Evolutionary conservation across 2,888 invertebrate species (phyloP), one percentile per base, ranked within the genome.

Genomic region (Drosophila prolongata): DNA sequence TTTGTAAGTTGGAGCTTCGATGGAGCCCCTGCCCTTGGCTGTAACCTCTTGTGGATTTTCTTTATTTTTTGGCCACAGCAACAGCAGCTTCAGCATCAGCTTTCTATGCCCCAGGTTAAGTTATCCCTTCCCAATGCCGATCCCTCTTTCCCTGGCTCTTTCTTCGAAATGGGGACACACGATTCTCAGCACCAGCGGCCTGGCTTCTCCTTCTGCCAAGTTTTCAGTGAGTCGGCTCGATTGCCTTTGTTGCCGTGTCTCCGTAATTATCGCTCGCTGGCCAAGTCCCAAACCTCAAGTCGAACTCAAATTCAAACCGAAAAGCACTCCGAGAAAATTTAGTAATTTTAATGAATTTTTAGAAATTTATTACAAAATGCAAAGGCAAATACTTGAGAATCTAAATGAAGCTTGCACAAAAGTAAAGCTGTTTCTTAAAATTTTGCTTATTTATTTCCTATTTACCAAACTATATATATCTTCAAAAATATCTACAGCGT

Each of bases 191-290:
- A 40, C 13, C 42, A 44, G 38, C 44, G 47, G 42, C 58, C 55
- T 37, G 47, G 42, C 58, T 58, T 40, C 72, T 53, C 55, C 72
- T 59, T 37, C 58, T 59, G 68, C 52, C 42, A 46, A 50, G 50
- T 57, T 66, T 52, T 57, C 57, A 53, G 59, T 68, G 60, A 65
- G 64, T 65, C 75, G 52, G 69, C 70, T 64, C 77, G 66, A 78
- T 76, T 80, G 79, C 58, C 56, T 58, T 75, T 66, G 73, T 70
- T 77, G 81, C 60, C 76, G 57, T 75, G 78, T 80, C 76, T 81
- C 70, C 87, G 81, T 85, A 84, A 85, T 85, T 85, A 87, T 78
- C 56, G 84, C 76, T 70, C 69, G 66, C 77, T 62, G 76, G 77
- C 65, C 83, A 82, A 81, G 78, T 60, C 64, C 77, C 77, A 76